phyloP scores from a whole-genome alignment of 2,888 invertebrate species.

The Volucella bombylans region DNA sequence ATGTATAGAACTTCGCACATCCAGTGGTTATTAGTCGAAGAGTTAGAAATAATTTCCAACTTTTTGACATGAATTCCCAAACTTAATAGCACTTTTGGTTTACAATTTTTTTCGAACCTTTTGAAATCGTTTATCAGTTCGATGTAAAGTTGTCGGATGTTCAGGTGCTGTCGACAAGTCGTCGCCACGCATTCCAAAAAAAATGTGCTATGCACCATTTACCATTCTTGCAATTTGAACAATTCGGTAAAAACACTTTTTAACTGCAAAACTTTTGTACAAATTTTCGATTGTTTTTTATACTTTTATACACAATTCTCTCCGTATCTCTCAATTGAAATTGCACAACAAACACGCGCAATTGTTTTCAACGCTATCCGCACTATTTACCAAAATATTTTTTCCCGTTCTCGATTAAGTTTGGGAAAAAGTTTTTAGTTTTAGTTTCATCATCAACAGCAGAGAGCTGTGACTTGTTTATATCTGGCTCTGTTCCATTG shows the following conservation, averaged over 20 bases:
- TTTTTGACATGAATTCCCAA: no score
- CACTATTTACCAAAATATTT: constrained; percentile 61
- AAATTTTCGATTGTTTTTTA: constrained; percentile 43
- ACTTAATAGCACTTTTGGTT: no score
- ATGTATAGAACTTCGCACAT: no score
- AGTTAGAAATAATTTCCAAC: no score
- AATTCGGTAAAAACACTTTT: constrained; percentile 53
- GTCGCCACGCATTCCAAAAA: constrained; percentile 60
- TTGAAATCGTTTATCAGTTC: no score
- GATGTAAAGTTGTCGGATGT: background rate
- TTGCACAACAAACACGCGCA: constrained; percentile 48
- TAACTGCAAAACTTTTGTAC: constrained; percentile 68
- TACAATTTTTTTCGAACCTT: no score
- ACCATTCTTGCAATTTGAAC: constrained; percentile 25
- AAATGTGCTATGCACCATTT: constrained; percentile 65
- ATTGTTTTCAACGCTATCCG: constrained; percentile 63
- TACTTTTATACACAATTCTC: constrained; percentile 28
- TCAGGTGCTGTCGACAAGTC: constrained; percentile 72
- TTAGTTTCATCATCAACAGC: constrained; percentile 54
- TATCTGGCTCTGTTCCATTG: constrained; percentile 30
- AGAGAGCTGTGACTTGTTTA: constrained; percentile 47
- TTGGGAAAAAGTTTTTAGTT: constrained; percentile 56
- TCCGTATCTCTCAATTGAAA: constrained; percentile 34
- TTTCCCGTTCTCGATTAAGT: constrained; percentile 29
- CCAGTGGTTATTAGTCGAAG: no score